These are phyloP conservation scores for Tigriopus californicus DNA, from an alignment of 2,888 invertebrate genomes.

Conservation along the genomic window DNA sequence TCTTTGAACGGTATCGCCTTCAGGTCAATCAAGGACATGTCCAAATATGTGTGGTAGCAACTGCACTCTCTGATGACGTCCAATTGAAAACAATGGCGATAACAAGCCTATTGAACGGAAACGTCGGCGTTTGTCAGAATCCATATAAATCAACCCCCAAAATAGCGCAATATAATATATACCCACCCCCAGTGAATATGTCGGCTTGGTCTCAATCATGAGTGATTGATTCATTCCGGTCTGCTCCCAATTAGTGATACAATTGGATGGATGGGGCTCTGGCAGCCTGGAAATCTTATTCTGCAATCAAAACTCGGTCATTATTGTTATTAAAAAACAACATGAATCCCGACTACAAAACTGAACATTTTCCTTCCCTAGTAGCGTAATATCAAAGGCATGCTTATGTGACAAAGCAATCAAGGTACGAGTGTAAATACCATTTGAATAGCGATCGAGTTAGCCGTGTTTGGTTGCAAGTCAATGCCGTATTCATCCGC, in stretches of 20 bases:
- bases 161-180: no score
- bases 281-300: not conserved
- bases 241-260: not conserved
- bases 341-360: no score
- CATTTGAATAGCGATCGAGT: not conserved
- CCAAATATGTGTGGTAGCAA: not conserved
- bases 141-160: no score
- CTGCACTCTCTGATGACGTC: not conserved
- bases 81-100: not conserved
- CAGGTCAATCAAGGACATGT: not conserved
- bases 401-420: no score
- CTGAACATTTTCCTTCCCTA: no score
- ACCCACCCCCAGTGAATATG: not conserved
- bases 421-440: not conserved
- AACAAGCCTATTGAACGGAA: not conserved
- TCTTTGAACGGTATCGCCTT: not conserved
- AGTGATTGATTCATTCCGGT: not conserved
- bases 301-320: not conserved
- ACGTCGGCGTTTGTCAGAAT: no score
- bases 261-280: not conserved
- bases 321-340: not conserved
- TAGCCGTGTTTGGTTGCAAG: not conserved
- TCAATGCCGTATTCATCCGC: not conserved
- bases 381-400: no score
- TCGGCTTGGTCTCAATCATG: not conserved